Evolutionary conservation across 2,888 invertebrate species (phyloP).

Genomic region (Pseudococcus longispinus): DNA sequence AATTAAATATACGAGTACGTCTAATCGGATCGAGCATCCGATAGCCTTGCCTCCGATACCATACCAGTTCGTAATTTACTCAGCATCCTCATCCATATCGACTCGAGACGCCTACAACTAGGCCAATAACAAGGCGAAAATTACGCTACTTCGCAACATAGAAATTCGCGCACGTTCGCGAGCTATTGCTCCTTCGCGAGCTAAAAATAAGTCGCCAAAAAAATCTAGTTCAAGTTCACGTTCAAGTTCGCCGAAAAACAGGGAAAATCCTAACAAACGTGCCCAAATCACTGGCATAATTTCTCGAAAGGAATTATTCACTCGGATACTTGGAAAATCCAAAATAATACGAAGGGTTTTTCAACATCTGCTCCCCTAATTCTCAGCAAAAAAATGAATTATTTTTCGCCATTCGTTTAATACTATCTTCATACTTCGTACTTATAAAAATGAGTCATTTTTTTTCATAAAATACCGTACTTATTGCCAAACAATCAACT

Average conservation of each 20-base stretch:
- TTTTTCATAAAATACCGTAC: not conserved
- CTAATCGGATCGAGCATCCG: not conserved
- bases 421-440: not conserved
- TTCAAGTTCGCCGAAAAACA: not conserved
- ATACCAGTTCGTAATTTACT: not conserved
- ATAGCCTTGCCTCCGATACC: not conserved
- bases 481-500: not conserved
- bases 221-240: slow-evolving; percentile 46
- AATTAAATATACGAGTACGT: not conserved
- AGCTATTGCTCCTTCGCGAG: too few species aligned
- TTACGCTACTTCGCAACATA: not conserved
- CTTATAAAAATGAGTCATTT: not conserved
- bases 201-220: not conserved
- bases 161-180: not conserved
- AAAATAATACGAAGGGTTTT: not conserved
- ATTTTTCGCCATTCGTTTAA: not conserved
- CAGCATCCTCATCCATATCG: not conserved
- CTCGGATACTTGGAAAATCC: not conserved
- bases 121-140: slow-evolving; percentile 2
- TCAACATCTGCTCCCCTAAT: not conserved
- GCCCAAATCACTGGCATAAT: not conserved
- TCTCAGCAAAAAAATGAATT: not conserved
- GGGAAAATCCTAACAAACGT: not conserved
- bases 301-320: not conserved
- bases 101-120: not conserved